phyloP scores from a whole-genome alignment of 2,113 vertebrate species.

The Phrynocephalus versicolor region DNA sequence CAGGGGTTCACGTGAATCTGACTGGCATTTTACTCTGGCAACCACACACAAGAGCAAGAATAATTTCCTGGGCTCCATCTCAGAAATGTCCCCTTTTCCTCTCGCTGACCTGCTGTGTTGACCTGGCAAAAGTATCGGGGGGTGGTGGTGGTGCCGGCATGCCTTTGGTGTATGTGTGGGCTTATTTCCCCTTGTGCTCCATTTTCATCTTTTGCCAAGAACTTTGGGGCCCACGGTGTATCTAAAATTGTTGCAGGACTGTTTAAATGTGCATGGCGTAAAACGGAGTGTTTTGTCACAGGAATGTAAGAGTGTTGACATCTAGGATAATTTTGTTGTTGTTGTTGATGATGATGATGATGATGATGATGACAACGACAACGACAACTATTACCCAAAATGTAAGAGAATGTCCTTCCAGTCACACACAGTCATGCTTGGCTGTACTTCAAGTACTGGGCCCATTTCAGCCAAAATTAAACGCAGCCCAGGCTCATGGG shows the following conservation, averaged over 20 bases:
- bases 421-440: constrained; percentile 29
- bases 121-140: background rate
- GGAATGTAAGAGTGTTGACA: background rate
- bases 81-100: background rate
- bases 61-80: background rate
- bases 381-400: background rate
- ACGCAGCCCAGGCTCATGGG: background rate
- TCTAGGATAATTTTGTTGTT: background rate
- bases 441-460: background rate
- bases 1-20: background rate
- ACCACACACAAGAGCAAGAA: background rate
- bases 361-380: no score
- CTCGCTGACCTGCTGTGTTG: background rate
- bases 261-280: background rate
- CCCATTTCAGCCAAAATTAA: background rate
- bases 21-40: background rate
- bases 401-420: background rate
- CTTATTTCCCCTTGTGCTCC: background rate
- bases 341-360: no score
- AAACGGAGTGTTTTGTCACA: background rate
- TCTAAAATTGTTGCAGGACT: rapidly evolving
- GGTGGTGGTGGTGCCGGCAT: no score
- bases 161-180: background rate
- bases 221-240: background rate
- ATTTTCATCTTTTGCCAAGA: background rate